Evolutionary conservation across 2,113 vertebrate genomes (phyloP).

Genomic region (Embiotoca jacksoni): DNA sequence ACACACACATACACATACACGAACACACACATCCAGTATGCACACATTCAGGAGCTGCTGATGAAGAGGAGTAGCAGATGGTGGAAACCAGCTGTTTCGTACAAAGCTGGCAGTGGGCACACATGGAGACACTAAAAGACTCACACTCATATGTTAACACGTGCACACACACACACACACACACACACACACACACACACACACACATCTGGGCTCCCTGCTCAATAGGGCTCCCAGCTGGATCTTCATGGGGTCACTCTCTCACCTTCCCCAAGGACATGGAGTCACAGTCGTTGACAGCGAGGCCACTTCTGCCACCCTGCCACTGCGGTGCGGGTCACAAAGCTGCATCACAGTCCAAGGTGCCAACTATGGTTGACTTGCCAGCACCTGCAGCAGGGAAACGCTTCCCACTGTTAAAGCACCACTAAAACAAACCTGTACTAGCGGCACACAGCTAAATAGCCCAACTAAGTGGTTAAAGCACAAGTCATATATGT

Average conservation of each 20-base stretch:
- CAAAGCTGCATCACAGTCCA: slow-evolving; percentile 58
- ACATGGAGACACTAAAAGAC: slow-evolving; percentile 70
- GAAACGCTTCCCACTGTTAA: slow-evolving; percentile 27
- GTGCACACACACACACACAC: slow-evolving; percentile 19
- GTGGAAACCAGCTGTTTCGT: slow-evolving; percentile 84
- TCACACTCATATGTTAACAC: slow-evolving; percentile 1
- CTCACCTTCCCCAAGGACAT: slow-evolving; percentile 75
- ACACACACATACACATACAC: slow-evolving; percentile 35
- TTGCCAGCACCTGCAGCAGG: slow-evolving; percentile 43
- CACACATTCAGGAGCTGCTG: slow-evolving; percentile 54
- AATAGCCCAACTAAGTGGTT: slow-evolving; percentile 76
- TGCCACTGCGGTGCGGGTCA: slow-evolving; percentile 28
- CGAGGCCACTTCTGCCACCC: slow-evolving; percentile 37
- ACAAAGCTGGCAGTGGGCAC: slow-evolving; percentile 78
- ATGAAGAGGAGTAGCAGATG: slow-evolving; percentile 81
- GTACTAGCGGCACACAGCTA: slow-evolving; percentile 39
- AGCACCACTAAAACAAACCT: neutral
- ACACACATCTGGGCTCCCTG: slow-evolving; percentile 67
- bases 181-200: slow-evolving; percentile 32
- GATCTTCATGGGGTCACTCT: slow-evolving; percentile 67
- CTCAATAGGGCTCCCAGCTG: slow-evolving; percentile 65
- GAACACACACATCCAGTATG: slow-evolving; percentile 39
- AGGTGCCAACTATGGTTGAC: slow-evolving; percentile 39
- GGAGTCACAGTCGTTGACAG: slow-evolving; percentile 25
- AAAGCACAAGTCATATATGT: slow-evolving; percentile 70